These are phyloP conservation scores for Macrosteles quadrilineatus DNA, from an alignment of 1,140 invertebrate genomes.

Conservation along the genomic window DNA sequence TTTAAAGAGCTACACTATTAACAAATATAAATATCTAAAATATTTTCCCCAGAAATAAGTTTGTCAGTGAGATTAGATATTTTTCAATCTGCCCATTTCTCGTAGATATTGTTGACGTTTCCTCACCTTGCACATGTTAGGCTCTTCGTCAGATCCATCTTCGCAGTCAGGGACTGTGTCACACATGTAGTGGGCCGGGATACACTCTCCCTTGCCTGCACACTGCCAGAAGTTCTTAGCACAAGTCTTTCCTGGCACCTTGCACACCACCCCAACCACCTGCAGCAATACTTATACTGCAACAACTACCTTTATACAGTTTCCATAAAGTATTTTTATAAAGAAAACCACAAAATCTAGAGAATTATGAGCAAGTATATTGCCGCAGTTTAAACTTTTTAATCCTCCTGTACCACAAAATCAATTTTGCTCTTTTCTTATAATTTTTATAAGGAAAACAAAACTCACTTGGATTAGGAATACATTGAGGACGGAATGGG, in stretches of 20 bases:
- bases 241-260: conserved; percentile 57
- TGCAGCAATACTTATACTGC: conserved; percentile 35
- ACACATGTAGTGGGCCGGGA: conserved; percentile 65
- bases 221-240: conserved; percentile 66
- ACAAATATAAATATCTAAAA: no score
- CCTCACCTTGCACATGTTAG: conserved; percentile 60
- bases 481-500: no score
- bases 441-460: no score
- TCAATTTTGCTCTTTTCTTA: no score
- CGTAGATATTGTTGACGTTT: neutral
- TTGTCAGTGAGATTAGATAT: no score
- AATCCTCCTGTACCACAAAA: no score
- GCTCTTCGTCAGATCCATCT: conserved; percentile 68
- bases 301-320: neutral
- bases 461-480: no score
- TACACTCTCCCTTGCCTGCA: conserved; percentile 60
- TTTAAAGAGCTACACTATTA: no score
- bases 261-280: conserved; percentile 66
- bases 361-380: no score
- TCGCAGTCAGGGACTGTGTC: conserved; percentile 68
- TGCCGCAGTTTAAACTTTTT: no score
- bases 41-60: neutral
- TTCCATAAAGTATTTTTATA: neutral
- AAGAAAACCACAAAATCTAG: no score
- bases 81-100: no score